Conservation (phyloP, 2,888 invertebrate species). For the Drosophila picticornis region DNA sequence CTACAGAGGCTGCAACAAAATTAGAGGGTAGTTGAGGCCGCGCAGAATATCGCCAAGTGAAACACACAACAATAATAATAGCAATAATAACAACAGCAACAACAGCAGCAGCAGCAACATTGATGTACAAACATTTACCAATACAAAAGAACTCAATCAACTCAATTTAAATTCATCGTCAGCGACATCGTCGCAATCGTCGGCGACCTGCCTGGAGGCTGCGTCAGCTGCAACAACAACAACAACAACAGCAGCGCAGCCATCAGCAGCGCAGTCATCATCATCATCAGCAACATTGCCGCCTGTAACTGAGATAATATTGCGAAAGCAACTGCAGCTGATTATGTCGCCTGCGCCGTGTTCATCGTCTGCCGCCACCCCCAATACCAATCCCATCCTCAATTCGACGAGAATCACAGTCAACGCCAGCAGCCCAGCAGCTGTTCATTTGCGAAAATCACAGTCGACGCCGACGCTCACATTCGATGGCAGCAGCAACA, state of each 20-base stretch:
- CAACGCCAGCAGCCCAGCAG: constrained; percentile 55
- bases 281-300: constrained; percentile 35
- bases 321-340: constrained; percentile 48
- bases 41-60: constrained; percentile 62
- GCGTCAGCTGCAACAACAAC: constrained; percentile 37
- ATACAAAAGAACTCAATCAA: constrained; percentile 80
- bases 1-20: constrained; percentile 61
- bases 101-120: constrained; percentile 39
- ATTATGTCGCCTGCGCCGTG: constrained; percentile 62
- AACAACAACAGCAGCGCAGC: constrained; percentile 25
- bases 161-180: constrained; percentile 78
- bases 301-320: constrained; percentile 26
- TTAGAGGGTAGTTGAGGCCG: constrained; percentile 57
- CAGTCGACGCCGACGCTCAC: constrained; percentile 71
- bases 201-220: constrained; percentile 63
- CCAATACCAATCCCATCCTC: constrained; percentile 6
- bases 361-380: constrained; percentile 34
- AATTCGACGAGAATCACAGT: constrained; percentile 60
- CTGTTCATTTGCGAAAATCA: constrained; percentile 67
- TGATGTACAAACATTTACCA: constrained; percentile 78
- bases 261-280: too few species aligned
- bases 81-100: constrained; percentile 24
- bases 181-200: constrained; percentile 46
- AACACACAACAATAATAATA: constrained; percentile 40
- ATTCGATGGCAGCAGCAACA: constrained; percentile 41